phyloP scores from a whole-genome alignment of 92 coral and sea anemone species.

The Porites lobata region DNA sequence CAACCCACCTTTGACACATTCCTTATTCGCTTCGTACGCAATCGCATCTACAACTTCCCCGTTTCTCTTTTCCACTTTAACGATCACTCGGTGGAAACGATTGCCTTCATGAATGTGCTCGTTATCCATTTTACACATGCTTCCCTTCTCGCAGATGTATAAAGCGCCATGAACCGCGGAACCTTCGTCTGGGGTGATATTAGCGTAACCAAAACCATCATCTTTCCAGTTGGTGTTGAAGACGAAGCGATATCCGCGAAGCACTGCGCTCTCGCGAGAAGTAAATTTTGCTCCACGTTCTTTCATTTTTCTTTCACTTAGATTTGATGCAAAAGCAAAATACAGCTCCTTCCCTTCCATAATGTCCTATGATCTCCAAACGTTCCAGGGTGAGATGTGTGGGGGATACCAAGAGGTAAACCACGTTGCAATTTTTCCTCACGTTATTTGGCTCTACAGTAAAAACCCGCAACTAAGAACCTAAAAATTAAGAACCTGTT shows the following conservation, averaged over 20 bases:
- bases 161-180: constrained; percentile 70
- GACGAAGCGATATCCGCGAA: constrained; percentile 56
- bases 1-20: constrained; percentile 50
- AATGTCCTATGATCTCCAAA: not conserved
- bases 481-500: too few relatives aligned
- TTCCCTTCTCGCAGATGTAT: constrained; percentile 59
- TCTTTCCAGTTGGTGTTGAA: constrained; percentile 61
- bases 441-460: too few relatives aligned
- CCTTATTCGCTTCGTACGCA: constrained; percentile 54
- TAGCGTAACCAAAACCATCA: constrained; percentile 72
- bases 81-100: too few relatives aligned
- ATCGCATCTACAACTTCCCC: too few relatives aligned
- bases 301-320: constrained; percentile 72
- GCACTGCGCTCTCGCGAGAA: constrained; percentile 51
- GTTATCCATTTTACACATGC: constrained; percentile 7
- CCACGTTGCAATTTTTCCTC: too few relatives aligned
- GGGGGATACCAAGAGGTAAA: too few relatives aligned
- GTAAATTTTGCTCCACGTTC: constrained; percentile 69
- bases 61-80: too few relatives aligned
- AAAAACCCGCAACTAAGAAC: too few relatives aligned
- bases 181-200: constrained; percentile 52
- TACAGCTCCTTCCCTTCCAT: constrained; percentile 46
- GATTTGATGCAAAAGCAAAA: constrained; percentile 68
- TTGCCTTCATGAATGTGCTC: too few relatives aligned
- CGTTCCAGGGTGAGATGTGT: too few relatives aligned